Evolutionary conservation across 1,140 invertebrate genomes (phyloP).

Genomic region (Drosophila mauritiana): DNA sequence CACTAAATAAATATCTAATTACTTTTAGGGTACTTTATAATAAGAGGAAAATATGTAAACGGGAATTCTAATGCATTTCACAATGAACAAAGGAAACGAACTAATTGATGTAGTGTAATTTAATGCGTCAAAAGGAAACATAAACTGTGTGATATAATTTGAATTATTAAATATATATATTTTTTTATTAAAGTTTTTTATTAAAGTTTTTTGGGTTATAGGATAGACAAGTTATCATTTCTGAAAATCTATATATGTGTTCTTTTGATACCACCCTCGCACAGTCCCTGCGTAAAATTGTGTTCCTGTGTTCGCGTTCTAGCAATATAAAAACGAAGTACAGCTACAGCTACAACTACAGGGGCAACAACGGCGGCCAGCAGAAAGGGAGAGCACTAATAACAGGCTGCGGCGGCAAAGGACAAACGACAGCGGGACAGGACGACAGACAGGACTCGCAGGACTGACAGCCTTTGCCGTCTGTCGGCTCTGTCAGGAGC

Average conservation of each 20-base stretch:
- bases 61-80: too few relatives aligned
- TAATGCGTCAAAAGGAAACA: too few relatives aligned
- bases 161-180: too few relatives aligned
- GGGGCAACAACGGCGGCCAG: constrained; percentile 1
- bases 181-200: too few relatives aligned
- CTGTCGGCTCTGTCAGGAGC: constrained; percentile 65
- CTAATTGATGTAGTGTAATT: too few relatives aligned
- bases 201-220: too few relatives aligned
- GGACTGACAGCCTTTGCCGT: constrained; percentile 48
- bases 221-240: too few relatives aligned
- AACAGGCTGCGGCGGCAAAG: constrained; percentile 63
- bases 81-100: too few relatives aligned
- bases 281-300: constrained; percentile 60
- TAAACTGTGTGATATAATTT: too few relatives aligned
- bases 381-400: constrained; percentile 57
- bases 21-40: too few relatives aligned
- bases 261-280: constrained; percentile 5
- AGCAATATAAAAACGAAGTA: constrained; percentile 70
- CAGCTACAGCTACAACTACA: constrained; percentile 26
- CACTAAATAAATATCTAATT: too few relatives aligned
- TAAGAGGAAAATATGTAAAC: too few relatives aligned
- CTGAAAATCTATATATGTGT: not conserved
- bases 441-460: constrained; percentile 23
- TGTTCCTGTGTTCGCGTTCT: constrained; percentile 59
- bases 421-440: constrained; percentile 34